Evolutionary conservation across 2,113 vertebrate species (phyloP).

Genomic region (Chelonoidis abingdonii): DNA sequence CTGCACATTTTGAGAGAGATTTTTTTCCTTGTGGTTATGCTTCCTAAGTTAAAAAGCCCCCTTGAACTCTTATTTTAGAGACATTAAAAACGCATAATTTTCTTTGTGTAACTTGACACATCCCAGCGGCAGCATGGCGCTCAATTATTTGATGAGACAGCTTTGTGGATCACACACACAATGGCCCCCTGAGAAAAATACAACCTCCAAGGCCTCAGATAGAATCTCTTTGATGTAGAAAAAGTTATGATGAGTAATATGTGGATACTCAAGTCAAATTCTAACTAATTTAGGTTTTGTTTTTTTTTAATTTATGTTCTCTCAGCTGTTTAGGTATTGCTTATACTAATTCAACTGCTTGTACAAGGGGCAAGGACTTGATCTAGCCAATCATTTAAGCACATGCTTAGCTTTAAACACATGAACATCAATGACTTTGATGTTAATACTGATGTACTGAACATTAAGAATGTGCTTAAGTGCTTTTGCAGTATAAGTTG

Average conservation of each 20-base stretch:
- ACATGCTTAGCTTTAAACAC: neutral
- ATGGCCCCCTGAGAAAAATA: constrained; percentile 56
- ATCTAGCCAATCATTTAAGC: neutral
- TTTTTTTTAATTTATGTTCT: constrained; percentile 51
- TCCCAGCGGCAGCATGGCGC: constrained; percentile 59
- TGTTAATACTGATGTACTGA: neutral
- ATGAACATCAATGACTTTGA: neutral
- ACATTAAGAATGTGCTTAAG: neutral
- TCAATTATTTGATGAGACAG: constrained; percentile 75
- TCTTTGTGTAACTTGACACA: constrained; percentile 75
- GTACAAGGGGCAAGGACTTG: neutral
- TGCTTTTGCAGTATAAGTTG: neutral
- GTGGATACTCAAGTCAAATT: constrained; percentile 52
- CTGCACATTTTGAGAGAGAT: constrained; percentile 39
- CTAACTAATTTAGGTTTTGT: constrained; percentile 42
- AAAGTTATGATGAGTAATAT: constrained; percentile 66
- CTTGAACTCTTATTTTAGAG: constrained; percentile 74
- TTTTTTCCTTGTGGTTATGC: neutral
- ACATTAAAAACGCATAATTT: constrained; percentile 68
- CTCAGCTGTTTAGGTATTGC: neutral
- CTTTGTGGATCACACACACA: constrained; percentile 64
- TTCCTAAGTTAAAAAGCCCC: constrained; percentile 69
- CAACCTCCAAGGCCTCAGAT: constrained; percentile 53
- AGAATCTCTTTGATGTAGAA: constrained; percentile 76
- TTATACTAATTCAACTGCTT: neutral